Percentiles rank a stretch among this genome's conserved stretches.
Evolutionary conservation across 2,888 invertebrate species (phyloP).

Genomic region (Chromoteleia sp.): DNA sequence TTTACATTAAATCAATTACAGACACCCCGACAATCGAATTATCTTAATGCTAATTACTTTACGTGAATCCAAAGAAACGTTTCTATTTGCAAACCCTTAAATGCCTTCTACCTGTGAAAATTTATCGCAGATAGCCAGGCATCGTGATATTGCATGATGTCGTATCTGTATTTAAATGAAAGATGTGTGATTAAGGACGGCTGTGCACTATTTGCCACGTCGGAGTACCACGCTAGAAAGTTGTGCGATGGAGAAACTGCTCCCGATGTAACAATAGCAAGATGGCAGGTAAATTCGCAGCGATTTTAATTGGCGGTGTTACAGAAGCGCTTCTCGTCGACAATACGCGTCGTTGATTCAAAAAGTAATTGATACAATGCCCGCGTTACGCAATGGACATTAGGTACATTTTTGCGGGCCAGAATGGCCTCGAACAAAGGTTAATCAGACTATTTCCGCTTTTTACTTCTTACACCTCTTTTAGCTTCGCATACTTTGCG

Average conservation of each 20-base stretch:
- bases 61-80: constrained; percentile 1
- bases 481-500: constrained; percentile 22
- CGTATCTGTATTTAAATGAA: constrained; percentile 62
- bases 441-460: constrained; percentile 51
- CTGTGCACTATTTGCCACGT: constrained; percentile 70
- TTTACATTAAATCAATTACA: neutral
- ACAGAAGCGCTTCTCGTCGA: constrained; percentile 64
- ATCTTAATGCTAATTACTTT: neutral
- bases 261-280: constrained; percentile 69
- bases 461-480: constrained; percentile 5
- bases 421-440: constrained; percentile 43
- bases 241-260: constrained; percentile 68
- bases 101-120: constrained; percentile 9
- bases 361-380: constrained; percentile 67
- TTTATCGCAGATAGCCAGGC: constrained; percentile 10
- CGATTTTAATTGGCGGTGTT: constrained; percentile 68
- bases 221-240: constrained; percentile 64
- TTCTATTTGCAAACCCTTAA: constrained; percentile 15
- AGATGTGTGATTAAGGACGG: constrained; percentile 63
- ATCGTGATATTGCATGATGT: constrained; percentile 44
- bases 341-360: constrained; percentile 46
- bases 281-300: constrained; percentile 70
- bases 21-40: neutral
- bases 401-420: constrained; percentile 37
- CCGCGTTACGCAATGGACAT: constrained; percentile 45